Evolutionary conservation across 2,888 invertebrate species (phyloP), one percentile per base, ranked within the genome.

Genomic region (Idaea straminata): DNA sequence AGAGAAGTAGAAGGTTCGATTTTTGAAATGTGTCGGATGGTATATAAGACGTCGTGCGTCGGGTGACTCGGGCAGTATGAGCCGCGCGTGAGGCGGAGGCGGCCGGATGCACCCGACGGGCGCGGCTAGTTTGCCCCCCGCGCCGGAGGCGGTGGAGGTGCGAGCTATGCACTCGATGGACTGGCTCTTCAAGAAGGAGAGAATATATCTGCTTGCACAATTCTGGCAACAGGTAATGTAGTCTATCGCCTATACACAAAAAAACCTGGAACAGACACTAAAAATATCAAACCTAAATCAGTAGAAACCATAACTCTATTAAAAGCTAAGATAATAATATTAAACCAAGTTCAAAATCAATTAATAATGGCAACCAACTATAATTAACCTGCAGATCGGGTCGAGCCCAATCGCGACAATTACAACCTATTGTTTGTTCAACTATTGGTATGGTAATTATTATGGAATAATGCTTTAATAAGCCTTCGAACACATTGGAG

Each of bases 111-210:
- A 96, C 95, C 95, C 96, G 87, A 95, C 96, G 93, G 94, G 92
- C 88, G 94, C 95, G 86, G 93, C 95, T 91, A 94, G 93, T 89
- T 95, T 96, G 94, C 95, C 96, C 94, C 95, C 95, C 95, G 95
- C 95, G 93, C 95, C 94, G 85, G 96, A 96, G 94, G 96, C 97
- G 95, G 59, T 59, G 59, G 97, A 97, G 95, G 95, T 97, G 94
- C 97, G 97, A 95, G 96, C 97, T 93, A 97, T 97, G 96, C 97
- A 97, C 95, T 97, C 97, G 89, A 97, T 98, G 97, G 97, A 98
- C 95, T 98, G 98, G 97, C 95, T 98, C 91, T 97, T 97, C 95
- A 97, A 97, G 95, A 98, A 98, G 94, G 97, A 98, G 94, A 95
- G 97, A 94, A 97, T 98, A 94, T 98, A 97, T 94, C 95, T 98